These are phyloP conservation scores for Podarcis lilfordi DNA, from an alignment of 2,797 vertebrate species.

Conservation along the genomic window DNA sequence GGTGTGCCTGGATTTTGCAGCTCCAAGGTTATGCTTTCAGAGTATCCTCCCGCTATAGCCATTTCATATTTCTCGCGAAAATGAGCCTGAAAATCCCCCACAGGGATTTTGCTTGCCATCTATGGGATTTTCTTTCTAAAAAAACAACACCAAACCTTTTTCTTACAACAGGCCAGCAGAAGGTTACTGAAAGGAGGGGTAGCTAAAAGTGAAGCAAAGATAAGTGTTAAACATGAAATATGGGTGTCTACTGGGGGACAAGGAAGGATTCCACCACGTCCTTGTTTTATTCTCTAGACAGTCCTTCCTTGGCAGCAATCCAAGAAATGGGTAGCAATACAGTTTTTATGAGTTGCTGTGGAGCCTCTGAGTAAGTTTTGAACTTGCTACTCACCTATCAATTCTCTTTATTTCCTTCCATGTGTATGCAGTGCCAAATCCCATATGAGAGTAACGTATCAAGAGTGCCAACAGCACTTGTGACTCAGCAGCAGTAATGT, in stretches of 20 bases:
- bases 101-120: slow-evolving; percentile 46
- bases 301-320: background rate
- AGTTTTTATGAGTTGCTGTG: background rate
- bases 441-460: slow-evolving; percentile 40
- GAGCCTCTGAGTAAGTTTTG: background rate
- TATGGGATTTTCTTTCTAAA: slow-evolving; percentile 35
- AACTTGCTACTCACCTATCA: background rate
- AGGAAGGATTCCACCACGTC: background rate
- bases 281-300: background rate
- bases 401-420: slow-evolving; percentile 11
- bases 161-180: slow-evolving; percentile 44
- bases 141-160: background rate
- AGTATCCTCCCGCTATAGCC: background rate
- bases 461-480: slow-evolving; percentile 46
- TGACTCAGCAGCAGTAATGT: slow-evolving; percentile 19
- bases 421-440: background rate
- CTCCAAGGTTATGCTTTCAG: slow-evolving; percentile 6
- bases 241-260: background rate
- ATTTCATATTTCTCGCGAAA: slow-evolving; percentile 47
- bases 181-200: slow-evolving; percentile 34
- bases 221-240: slow-evolving; percentile 27
- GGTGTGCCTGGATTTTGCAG: slow-evolving; percentile 22
- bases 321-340: background rate
- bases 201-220: slow-evolving; percentile 18
- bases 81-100: slow-evolving; percentile 32